Base-by-base conservation (phyloP, 2,113 vertebrate species). In the Myrmecobius fasciatus region DNA sequence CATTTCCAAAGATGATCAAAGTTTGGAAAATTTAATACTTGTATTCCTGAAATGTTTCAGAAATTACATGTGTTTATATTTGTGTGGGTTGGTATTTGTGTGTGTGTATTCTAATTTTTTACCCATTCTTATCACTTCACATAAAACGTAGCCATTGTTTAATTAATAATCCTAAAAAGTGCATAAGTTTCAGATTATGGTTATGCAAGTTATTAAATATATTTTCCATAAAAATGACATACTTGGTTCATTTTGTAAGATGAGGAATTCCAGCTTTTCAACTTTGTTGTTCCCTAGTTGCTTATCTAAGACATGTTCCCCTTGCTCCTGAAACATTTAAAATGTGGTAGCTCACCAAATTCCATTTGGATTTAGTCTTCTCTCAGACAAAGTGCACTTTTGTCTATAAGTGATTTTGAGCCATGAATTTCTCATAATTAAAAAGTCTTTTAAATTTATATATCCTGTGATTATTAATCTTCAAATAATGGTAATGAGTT, bases 221-320 rank as follows among this genome's bases (percentile, higher is more conserved):
- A 95, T 97, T 94, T 93, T 92, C 92, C 54, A 89, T 53, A 56
- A 96, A 94, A 90, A 67, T 67, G 43, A 88, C 53, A 88, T 89
- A 3, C 96, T 95, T 93, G 89, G 75, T 17, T 43, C 67, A 95
- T 95, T 95, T 96, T 94, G 56, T 43, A 83, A 83, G 67, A 96
- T 53, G 93, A 96, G 53, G 48, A 96, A 95, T 95, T 96, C 56
- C 91, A 89, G 92, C 89, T 96, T 97, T 95, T 96, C 89, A 91
- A 11, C 92, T 93, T 52, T 54, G 51, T 92, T 54, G 48, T 92
- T 95, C 43, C 91, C 20, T 46, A 88, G 43, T 60, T 94, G 48
- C 89, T 95, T 95, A 11, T 96, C 60, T 91, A 97, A 92, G 95
- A 91, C 95, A 92, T 93, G 54, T 93, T 93, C 75, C 53, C 46